A percentile compares a stretch with the other conserved stretches of the same genome.
Evolutionary conservation across 2,113 vertebrate genomes (phyloP).

Genomic region (Labrus mixtus): DNA sequence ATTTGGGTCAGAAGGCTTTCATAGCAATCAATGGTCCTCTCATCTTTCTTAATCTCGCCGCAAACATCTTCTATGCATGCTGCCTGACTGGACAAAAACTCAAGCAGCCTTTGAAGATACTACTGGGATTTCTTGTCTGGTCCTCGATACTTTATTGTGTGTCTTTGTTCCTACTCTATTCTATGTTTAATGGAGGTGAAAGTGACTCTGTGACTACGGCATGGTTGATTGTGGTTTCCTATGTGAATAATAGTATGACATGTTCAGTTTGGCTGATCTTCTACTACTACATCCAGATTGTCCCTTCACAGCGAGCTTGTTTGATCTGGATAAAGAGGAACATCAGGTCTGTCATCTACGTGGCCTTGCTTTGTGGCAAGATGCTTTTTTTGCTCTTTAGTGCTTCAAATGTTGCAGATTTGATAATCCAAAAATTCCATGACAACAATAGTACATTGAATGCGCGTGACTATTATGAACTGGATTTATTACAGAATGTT

Average conservation of each 20-base stretch:
- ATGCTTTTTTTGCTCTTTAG: background rate
- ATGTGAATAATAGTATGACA: slow-evolving; percentile 27
- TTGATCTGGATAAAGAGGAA: slow-evolving; percentile 64
- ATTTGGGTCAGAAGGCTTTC: background rate
- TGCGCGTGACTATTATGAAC: accelerated
- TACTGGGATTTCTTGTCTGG: slow-evolving; percentile 50
- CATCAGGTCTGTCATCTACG: slow-evolving; percentile 46
- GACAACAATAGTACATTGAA: background rate
- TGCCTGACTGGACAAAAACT: slow-evolving; percentile 35
- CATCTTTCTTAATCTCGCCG: slow-evolving; percentile 3
- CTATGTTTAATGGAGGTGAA: accelerated
- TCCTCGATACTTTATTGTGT: slow-evolving; percentile 14
- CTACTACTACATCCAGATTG: slow-evolving; percentile 61
- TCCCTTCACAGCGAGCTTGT: slow-evolving; percentile 21
- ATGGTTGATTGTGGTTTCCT: background rate
- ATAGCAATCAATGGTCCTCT: slow-evolving; percentile 31
- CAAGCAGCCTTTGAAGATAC: slow-evolving; percentile 62
- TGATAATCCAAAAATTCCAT: accelerated
- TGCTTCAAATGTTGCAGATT: accelerated
- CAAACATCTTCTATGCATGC: slow-evolving; percentile 57
- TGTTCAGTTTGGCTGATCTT: slow-evolving; percentile 59
- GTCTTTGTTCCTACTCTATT: background rate
- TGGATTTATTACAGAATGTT: accelerated
- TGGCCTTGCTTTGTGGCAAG: background rate
- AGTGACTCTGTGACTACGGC: accelerated